Percentiles rank a stretch among this genome's conserved stretches.
phyloP scores from a whole-genome alignment of 2,113 vertebrate genomes.

The Alethe diademata region DNA sequence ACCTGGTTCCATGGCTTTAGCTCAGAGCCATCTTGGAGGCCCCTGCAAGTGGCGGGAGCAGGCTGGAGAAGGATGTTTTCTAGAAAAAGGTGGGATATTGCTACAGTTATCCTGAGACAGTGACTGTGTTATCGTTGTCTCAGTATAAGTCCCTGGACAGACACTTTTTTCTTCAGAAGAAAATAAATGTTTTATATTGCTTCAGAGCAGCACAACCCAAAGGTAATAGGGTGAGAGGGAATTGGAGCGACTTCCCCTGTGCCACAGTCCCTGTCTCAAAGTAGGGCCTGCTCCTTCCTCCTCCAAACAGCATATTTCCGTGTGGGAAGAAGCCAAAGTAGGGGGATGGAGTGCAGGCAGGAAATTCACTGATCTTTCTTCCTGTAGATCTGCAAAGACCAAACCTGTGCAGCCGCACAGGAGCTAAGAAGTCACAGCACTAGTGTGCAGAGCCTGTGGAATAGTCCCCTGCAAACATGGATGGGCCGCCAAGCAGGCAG shows the following conservation, averaged over 20 bases:
- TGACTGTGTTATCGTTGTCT: not conserved
- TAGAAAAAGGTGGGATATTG: not conserved
- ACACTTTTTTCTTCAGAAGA: not conserved
- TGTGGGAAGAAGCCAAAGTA: not conserved
- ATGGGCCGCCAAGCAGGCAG: fast-evolving
- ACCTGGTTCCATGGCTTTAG: fast-evolving
- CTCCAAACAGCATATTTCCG: not conserved
- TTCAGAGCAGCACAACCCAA: not conserved
- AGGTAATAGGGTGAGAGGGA: not conserved
- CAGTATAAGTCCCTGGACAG: not conserved
- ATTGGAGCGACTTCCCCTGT: not conserved
- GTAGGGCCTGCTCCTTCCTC: not conserved
- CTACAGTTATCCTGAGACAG: not conserved
- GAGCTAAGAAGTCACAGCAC: not conserved
- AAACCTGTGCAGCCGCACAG: not conserved
- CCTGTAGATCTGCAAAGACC: not conserved
- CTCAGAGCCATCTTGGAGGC: not conserved
- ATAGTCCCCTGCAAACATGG: not conserved
- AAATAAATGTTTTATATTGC: not conserved
- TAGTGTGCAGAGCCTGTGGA: not conserved
- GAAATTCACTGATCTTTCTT: not conserved
- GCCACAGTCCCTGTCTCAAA: not conserved
- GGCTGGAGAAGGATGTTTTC: not conserved
- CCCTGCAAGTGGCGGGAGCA: not conserved
- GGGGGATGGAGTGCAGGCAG: not conserved